Base-by-base conservation (phyloP, 2,888 invertebrate genomes). In the Calameuta pallipes region DNA sequence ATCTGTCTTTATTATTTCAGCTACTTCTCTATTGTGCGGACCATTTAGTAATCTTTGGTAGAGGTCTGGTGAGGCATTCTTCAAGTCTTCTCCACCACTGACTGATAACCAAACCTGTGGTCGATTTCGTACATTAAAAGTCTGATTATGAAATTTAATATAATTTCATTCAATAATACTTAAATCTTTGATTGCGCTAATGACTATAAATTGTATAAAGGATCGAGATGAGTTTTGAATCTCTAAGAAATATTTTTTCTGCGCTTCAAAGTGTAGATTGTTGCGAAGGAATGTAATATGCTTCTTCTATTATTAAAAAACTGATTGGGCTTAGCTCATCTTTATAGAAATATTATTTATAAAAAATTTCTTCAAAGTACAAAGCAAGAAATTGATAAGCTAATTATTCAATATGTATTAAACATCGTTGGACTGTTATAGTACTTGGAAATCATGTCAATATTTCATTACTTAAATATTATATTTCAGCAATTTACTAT, bases 1-100 rank as follows among this genome's bases (percentile, higher is more conserved):
- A 93, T 98, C 98, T 81, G 97, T 96, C 92, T 95, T 95, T 78
- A 98, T 97, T 79, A 95, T 94, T 88, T 98, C 97, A 77, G 95
- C 94, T 36, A 96, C 92, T 85, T 94, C 94, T 85, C 95, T 94
- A 86, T 96, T 95, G 89, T 94, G 95, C 36, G 95, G 94, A 76
- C 94, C 93, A 84, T 94, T 94, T 82, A 96, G 92, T 86, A 98
- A 93, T 87, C 94, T 94, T 80, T 93, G 93, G 90, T 96, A 96
- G 2, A 95, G 92, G 88, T 94, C 93, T n/a, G 94, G 94, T 70
- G 92, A 93, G 84, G 94, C 93, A 79, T 94, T 94, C 92, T 93
- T 94, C 89, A 95, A 92, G 81, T 93, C 93, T 81, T 95, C 94
- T 33, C 96, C 97, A 75, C 97, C 97, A 82, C 97, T 97, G 85